Evolutionary conservation across 2,113 vertebrate genomes (phyloP), one percentile per base, ranked within the genome.

Genomic region (Zonotrichia leucophrys): DNA sequence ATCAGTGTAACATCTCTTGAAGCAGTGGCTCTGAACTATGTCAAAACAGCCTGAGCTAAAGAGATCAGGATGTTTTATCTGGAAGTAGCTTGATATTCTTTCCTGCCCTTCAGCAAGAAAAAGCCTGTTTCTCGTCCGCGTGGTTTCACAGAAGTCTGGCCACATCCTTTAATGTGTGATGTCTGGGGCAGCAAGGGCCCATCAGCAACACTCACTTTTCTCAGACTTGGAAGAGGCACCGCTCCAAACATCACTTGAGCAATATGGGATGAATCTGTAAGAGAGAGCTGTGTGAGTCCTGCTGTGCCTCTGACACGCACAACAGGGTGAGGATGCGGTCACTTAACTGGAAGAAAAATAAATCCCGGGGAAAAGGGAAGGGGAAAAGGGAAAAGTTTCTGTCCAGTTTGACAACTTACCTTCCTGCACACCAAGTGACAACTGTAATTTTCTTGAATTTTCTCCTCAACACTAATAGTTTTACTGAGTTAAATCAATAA

Each of bases 181-280:
- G 92, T 90, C 89, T 95, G 73, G 74, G 94, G 95, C 95, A 95
- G 93, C 86, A 96, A 94, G 30, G 8, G 87, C 89, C 92, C 91
- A 75, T 96, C 96, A 94, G 83, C 63, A 96, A 85, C 96, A 97
- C 99, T 99, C 97, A 99, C 99, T 99, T 97, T 98, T 98, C 78
- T 99, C 98, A 8, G 99, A 98, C 97, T 98, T 99, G 97, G 98
- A 97, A 15, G 98, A 98, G 35, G 98, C 98, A 46, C 99, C 99
- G 4, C 99, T 99, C 99, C 99, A 99, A 86, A 99, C 99, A 23
- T 99, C 99, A 53, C 99, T 99, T 94, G 99, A 99, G 98, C 99
- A 99, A 97, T 99, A 99, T 1, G 99, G 99, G 94, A 99, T 98
- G 95, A 99, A 99, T 95, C 99, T 99, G 98, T 72, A 98, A 98